These are phyloP conservation scores for Sebastes itinus DNA, from an alignment of 2,797 vertebrate species.

Conservation along the genomic window DNA sequence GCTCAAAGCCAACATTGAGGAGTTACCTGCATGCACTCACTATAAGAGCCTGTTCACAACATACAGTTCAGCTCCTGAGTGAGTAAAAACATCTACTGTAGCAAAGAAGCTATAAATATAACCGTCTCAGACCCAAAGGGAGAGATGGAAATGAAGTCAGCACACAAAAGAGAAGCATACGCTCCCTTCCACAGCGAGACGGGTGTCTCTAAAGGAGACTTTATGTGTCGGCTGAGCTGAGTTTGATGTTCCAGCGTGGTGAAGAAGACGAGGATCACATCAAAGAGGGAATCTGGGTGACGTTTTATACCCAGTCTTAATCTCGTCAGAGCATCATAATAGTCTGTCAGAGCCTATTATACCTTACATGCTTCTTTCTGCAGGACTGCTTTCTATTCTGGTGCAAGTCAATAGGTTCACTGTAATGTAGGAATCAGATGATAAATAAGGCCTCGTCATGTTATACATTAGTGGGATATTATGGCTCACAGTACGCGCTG, in stretches of 20 bases:
- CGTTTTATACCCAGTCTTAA: constrained; percentile 52
- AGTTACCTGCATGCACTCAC: background rate
- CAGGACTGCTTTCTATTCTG: constrained; percentile 17
- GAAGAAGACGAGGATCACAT: constrained; percentile 57
- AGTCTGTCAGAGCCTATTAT: constrained; percentile 50
- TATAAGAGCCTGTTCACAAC: background rate
- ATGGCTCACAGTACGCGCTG: constrained; percentile 12
- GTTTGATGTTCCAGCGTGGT: constrained; percentile 34
- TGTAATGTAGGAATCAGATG: constrained; percentile 1
- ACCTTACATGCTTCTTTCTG: constrained; percentile 24
- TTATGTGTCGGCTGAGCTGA: constrained; percentile 52
- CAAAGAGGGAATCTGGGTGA: constrained; percentile 56
- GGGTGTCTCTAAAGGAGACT: constrained; percentile 38
- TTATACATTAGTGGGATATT: constrained; percentile 30
- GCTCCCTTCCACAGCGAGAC: constrained; percentile 5
- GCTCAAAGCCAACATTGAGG: background rate
- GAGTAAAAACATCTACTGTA: constrained; percentile 5
- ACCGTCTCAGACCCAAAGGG: constrained; percentile 21
- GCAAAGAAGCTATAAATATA: constrained; percentile 36
- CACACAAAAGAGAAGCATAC: constrained; percentile 48
- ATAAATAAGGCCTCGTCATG: constrained; percentile 20
- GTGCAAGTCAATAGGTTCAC: constrained; percentile 10
- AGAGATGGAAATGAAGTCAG: constrained; percentile 35
- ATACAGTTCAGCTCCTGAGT: background rate
- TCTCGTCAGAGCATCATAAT: constrained; percentile 62